Conservation (phyloP, 1,140 invertebrate species). For the Sycobia sp. region DNA sequence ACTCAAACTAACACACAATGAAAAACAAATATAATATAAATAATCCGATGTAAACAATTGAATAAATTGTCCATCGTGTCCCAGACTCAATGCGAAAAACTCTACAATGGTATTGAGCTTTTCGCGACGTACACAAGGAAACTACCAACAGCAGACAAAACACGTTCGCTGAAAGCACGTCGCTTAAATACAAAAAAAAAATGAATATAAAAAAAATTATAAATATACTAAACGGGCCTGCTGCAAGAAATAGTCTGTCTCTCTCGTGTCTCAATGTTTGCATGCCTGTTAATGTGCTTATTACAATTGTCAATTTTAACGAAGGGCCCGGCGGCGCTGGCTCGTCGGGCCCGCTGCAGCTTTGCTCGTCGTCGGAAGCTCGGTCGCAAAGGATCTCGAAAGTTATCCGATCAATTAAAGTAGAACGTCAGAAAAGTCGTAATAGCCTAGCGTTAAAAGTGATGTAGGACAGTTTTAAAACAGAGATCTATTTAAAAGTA, state of each 20-base stretch:
- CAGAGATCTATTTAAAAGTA: background rate
- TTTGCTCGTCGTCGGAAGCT: slow-evolving; percentile 38
- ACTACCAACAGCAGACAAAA: no score
- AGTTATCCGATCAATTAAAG: slow-evolving; percentile 46
- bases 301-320: slow-evolving; percentile 28
- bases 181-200: background rate
- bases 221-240: slow-evolving; percentile 17
- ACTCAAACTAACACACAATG: no score
- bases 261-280: slow-evolving; percentile 47
- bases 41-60: no score
- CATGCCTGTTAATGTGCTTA: slow-evolving; percentile 45
- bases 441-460: slow-evolving; percentile 14
- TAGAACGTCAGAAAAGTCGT: slow-evolving; percentile 24
- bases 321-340: background rate
- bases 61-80: background rate
- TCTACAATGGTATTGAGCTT: background rate
- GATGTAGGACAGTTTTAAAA: slow-evolving; percentile 21
- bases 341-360: slow-evolving; percentile 11
- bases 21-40: no score
- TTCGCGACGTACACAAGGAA: background rate
- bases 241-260: slow-evolving; percentile 40
- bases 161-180: no score
- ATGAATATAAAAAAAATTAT: background rate
- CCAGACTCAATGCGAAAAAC: background rate
- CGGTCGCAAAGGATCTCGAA: slow-evolving; percentile 42